Conservation (phyloP, 2,888 invertebrate species). For the Galeruca laticollis region DNA sequence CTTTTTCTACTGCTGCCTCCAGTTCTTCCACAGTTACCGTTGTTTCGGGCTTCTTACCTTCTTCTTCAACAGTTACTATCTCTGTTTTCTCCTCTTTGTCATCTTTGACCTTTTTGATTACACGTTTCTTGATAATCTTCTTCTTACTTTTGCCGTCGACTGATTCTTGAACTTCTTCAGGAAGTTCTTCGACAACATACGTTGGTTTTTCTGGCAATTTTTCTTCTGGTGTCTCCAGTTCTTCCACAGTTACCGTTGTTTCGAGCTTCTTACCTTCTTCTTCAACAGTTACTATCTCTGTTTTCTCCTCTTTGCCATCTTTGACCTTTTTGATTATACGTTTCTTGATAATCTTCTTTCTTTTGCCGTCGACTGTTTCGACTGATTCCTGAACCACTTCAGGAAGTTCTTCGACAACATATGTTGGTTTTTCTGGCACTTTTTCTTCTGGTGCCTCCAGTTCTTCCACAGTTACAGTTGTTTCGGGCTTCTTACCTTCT, state of each 20-base stretch:
- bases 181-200: conserved; percentile 57
- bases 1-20: conserved; percentile 34
- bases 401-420: conserved; percentile 52
- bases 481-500: too few relatives aligned
- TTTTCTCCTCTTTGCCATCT: conserved; percentile 60
- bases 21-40: conserved; percentile 45
- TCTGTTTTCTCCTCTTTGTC: conserved; percentile 59
- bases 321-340: conserved; percentile 51
- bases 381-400: conserved; percentile 58
- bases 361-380: conserved; percentile 51
- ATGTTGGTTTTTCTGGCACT: conserved; percentile 42
- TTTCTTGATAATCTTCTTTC: conserved; percentile 56
- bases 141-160: conserved; percentile 57
- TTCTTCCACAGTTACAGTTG: too few relatives aligned
- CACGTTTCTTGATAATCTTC: conserved; percentile 61
- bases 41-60: conserved; percentile 33
- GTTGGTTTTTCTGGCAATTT: conserved; percentile 47
- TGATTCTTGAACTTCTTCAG: conserved; percentile 59
- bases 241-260: conserved; percentile 56
- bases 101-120: conserved; percentile 63
- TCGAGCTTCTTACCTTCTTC: conserved; percentile 58
- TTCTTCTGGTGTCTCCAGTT: conserved; percentile 57
- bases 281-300: conserved; percentile 57
- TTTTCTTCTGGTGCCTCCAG: conserved; percentile 41
- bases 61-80: conserved; percentile 52